Conservation (phyloP, 2,888 invertebrate genomes). For the Hirtodrosophila trivittata region DNA sequence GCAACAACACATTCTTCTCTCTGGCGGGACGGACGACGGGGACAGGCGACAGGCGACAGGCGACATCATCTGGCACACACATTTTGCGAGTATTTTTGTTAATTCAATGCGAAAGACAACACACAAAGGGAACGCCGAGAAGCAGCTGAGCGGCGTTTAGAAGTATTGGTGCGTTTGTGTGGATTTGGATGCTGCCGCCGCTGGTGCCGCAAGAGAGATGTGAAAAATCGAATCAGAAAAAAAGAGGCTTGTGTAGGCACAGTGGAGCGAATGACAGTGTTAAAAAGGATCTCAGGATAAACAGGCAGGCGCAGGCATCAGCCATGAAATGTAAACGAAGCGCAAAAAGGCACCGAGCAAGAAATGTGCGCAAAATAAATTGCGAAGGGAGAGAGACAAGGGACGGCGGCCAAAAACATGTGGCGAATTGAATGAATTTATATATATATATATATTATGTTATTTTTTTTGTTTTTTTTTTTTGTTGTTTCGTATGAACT, state of each 20-base stretch:
- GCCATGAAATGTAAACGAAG: constrained; percentile 45
- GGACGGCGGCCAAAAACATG: constrained; percentile 67
- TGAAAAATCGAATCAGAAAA: constrained; percentile 76
- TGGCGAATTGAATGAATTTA: constrained; percentile 70
- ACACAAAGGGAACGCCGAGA: constrained; percentile 35
- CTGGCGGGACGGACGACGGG: constrained; percentile 11
- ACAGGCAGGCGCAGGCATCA: constrained; percentile 55
- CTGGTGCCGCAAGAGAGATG: constrained; percentile 25
- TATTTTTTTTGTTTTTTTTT: neutral
- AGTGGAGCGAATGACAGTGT: constrained; percentile 45
- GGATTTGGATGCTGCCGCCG: constrained; percentile 47
- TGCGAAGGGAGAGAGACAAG: constrained; percentile 30
- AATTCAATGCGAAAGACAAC: constrained; percentile 53
- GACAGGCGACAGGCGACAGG: neutral
- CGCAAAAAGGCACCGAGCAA: constrained; percentile 39
- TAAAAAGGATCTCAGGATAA: constrained; percentile 73
- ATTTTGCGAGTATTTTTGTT: constrained; percentile 54
- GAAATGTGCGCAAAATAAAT: constrained; percentile 65
- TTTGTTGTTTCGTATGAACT: constrained; percentile 36
- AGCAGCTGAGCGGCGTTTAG: constrained; percentile 62
- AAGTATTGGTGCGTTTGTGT: constrained; percentile 4
- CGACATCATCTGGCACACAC: constrained; percentile 62
- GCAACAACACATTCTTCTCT: constrained; percentile 16
- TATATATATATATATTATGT: constrained; percentile 19
- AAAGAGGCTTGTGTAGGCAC: constrained; percentile 45